phyloP scores from a whole-genome alignment of 2,113 vertebrate genomes.

The Colaptes auratus region DNA sequence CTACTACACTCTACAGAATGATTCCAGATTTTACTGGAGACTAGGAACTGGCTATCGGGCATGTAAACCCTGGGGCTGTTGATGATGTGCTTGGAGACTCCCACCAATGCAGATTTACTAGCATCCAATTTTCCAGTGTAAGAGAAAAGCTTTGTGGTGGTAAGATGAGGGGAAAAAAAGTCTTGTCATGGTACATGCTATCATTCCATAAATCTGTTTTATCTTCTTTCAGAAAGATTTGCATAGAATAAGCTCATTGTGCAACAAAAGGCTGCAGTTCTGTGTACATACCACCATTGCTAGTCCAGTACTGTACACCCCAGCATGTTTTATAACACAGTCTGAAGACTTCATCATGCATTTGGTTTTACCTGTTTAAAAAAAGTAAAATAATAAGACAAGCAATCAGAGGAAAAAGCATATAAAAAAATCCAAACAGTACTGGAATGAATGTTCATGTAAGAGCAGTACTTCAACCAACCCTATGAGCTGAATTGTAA shows the following conservation, averaged over 20 bases:
- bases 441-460: neutral
- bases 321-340: constrained; percentile 95
- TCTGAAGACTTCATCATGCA: constrained; percentile 99
- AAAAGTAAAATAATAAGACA: neutral
- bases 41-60: neutral
- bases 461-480: neutral
- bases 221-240: neutral
- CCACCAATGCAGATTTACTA: neutral
- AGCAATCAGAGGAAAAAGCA: neutral
- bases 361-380: constrained; percentile 92
- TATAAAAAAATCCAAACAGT: neutral
- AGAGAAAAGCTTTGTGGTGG: neutral
- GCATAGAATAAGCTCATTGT: neutral
- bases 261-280: neutral
- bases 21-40: neutral
- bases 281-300: constrained; percentile 94
- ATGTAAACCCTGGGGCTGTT: neutral
- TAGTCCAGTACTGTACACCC: constrained; percentile 93
- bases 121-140: neutral
- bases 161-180: neutral
- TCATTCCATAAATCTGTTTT: neutral
- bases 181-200: neutral
- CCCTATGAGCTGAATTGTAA: neutral
- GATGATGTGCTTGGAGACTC: neutral
- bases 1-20: neutral